Base-by-base conservation (phyloP, 2,113 vertebrate species). In the Vulpes lagopus region DNA sequence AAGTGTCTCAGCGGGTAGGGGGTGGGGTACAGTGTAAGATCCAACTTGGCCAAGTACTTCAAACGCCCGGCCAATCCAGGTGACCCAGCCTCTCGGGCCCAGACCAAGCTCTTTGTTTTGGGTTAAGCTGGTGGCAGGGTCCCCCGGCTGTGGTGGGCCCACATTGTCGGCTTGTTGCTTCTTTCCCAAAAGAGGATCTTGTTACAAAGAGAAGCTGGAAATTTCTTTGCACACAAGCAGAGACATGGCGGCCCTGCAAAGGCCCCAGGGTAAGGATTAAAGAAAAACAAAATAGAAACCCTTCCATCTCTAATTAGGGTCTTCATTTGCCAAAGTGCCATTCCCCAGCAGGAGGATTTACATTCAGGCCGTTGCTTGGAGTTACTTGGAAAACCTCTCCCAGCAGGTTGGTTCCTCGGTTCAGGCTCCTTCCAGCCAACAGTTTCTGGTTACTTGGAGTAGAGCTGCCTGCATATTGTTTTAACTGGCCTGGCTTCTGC, bases 191-290 rank as follows among this genome's bases (percentile, higher is more conserved):
- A 97, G 97, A 98, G 98, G 98, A 99, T 99, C 98, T 98, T 98
- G 98, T 99, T 99, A 99, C 98, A 99, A 98, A 99, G 98, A 96
- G 98, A 98, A 98, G 98, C 98, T 98, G 98, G 98, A 98, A 98
- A 98, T 98, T 98, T 99, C 98, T 99, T 98, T 98, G 97, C 98
- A 99, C 98, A 98, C 99, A 99, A 99, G 99, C 99, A 99, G 98
- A 98, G 99, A 99, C 99, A 99, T 91, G 98, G 99, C 98, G 98
- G 98, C 97, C 96, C 95, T 98, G 98, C 97, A 98, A 98, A 98
- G 98, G 99, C 99, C 99, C 99, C 98, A 96, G 99, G 99, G 99
- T 98, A 99, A 99, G 99, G 99, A 99, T 99, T 99, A 99, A 98
- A 98, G 98, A 98, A 99, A 98, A 99, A 99, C 98, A 99, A 98